Percentiles rank a stretch among this genome's conserved stretches.
Evolutionary conservation across 2,888 invertebrate species (phyloP).

Genomic region (Ectemnius lituratus): DNA sequence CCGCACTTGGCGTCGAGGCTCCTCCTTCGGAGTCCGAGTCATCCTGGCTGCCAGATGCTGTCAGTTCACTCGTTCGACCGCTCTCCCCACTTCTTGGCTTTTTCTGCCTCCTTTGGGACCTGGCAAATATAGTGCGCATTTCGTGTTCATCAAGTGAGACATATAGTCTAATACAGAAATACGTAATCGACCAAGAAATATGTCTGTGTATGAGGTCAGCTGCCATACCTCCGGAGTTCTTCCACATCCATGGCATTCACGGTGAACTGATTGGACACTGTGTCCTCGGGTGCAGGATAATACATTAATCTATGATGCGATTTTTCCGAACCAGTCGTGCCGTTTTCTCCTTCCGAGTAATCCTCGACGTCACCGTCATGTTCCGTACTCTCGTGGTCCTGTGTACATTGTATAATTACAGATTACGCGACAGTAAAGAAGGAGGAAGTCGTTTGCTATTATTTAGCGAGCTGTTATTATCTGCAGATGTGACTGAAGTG

Average conservation of each 20-base stretch:
- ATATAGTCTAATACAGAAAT: too few species aligned
- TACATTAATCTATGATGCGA: constrained; percentile 84
- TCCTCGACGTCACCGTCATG: constrained; percentile 93
- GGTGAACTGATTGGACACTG: constrained; percentile 86
- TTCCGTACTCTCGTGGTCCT: constrained; percentile 85
- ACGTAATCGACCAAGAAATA: too few species aligned
- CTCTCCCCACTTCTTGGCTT: constrained; percentile 69
- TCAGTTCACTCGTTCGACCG: constrained; percentile 71
- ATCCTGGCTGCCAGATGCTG: constrained; percentile 82
- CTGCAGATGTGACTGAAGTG: constrained; percentile 19
- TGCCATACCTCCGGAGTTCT: constrained; percentile 84
- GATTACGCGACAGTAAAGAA: neutral
- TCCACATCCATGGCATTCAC: constrained; percentile 94
- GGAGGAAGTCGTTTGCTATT: too few species aligned
- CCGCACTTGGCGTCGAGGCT: constrained; percentile 90
- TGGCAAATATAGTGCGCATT: constrained; percentile 23
- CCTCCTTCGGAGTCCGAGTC: constrained; percentile 82
- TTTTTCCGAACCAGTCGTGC: constrained; percentile 84
- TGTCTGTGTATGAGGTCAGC: too few species aligned
- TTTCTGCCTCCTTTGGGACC: constrained; percentile 72
- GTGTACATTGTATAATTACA: neutral
- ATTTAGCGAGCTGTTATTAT: constrained; percentile 14
- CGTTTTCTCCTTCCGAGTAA: constrained; percentile 86
- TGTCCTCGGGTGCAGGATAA: constrained; percentile 85
- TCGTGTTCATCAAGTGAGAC: too few species aligned